Evolutionary conservation across 2,113 vertebrate species (phyloP), one percentile per base, ranked within the genome.

Genomic region (Anoura caudifer): DNA sequence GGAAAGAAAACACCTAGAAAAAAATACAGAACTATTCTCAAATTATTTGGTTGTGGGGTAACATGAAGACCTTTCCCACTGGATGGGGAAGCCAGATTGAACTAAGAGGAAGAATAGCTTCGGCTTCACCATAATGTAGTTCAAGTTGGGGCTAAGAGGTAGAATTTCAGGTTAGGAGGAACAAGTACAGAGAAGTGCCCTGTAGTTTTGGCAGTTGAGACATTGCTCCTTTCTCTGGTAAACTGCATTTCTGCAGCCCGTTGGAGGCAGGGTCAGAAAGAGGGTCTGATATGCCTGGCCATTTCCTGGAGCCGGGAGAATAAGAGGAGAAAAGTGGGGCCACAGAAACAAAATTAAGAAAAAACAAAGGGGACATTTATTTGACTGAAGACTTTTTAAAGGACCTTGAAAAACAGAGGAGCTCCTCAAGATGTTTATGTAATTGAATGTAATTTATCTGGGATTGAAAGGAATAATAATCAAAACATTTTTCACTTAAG

Each of bases 371-470:
- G 12, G 41, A 13, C 82, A 87, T 96, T 96, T 94, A 91, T 96
- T 80, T 88, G 61, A 83, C 67, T 93, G 19, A 80, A 93, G 82
- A 26, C 50, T 43, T 82, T 87, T 63, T 87, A 52, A 91, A 95
- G 52, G 87, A 63, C 36, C 65, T 95, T 97, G 65, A 77, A 87
- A 97, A 87, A 67, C 90, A 79, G 84, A 93, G 80, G 81, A 84
- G 54, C 52, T 88, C 94, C 90, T 91, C 47, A 31, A 90, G 84
- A 92, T 97, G 73, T 92, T 97, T 97, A 82, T 86, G 43, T 86
- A 95, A 97, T 97, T 95, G 85, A 93, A 96, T 82, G 45, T 87
- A 97, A 92, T 95, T 95, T 97, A 91, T 95, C 82, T 88, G 77
- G 70, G 63, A 85, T 96, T 87, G 90, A 96, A 90, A 96, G 52